Percentiles rank a stretch among this genome's conserved stretches.
phyloP scores from a whole-genome alignment of 2,113 vertebrate genomes.

The Macquaria australasica region DNA sequence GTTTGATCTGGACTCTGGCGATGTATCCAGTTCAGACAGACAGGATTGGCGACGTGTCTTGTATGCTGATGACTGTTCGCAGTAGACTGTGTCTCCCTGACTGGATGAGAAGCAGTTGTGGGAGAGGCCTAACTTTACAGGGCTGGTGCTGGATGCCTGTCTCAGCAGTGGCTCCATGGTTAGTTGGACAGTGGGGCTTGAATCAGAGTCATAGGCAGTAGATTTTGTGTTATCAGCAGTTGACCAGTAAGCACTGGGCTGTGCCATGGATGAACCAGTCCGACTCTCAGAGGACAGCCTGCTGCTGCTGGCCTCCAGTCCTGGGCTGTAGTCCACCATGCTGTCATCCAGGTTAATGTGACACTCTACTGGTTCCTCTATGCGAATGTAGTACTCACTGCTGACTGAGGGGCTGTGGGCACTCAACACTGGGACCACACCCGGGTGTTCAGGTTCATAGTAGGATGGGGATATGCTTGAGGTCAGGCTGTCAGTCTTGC shows the following conservation, averaged over 20 bases:
- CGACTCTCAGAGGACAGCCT: slow-evolving; percentile 67
- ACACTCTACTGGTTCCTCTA: slow-evolving; percentile 90
- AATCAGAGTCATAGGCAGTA: slow-evolving; percentile 81
- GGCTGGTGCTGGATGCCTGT: slow-evolving; percentile 53
- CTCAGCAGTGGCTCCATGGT: slow-evolving; percentile 88
- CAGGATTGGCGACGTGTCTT: slow-evolving; percentile 57
- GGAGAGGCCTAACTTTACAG: slow-evolving; percentile 56
- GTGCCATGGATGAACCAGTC: slow-evolving; percentile 48
- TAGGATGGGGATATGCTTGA: slow-evolving; percentile 89
- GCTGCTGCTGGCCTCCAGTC: slow-evolving; percentile 71
- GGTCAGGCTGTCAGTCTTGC: slow-evolving; percentile 81
- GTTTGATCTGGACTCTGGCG: slow-evolving; percentile 61
- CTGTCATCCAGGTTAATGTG: slow-evolving; percentile 88
- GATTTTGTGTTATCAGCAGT: slow-evolving; percentile 70
- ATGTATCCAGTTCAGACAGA: slow-evolving; percentile 69
- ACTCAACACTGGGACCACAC: slow-evolving; percentile 94
- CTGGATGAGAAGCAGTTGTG: slow-evolving; percentile 68
- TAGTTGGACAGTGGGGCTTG: slow-evolving; percentile 85
- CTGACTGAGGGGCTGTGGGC: slow-evolving; percentile 95
- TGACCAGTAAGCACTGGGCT: slow-evolving; percentile 79
- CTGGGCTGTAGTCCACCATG: slow-evolving; percentile 83
- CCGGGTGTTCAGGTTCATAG: slow-evolving; percentile 88
- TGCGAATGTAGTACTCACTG: slow-evolving; percentile 97
- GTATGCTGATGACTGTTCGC: slow-evolving; percentile 66
- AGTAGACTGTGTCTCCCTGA: slow-evolving; percentile 57